Evolutionary conservation across 2,888 invertebrate species (phyloP), one percentile per base, ranked within the genome.

Genomic region (Drosophila nr. fundita): DNA sequence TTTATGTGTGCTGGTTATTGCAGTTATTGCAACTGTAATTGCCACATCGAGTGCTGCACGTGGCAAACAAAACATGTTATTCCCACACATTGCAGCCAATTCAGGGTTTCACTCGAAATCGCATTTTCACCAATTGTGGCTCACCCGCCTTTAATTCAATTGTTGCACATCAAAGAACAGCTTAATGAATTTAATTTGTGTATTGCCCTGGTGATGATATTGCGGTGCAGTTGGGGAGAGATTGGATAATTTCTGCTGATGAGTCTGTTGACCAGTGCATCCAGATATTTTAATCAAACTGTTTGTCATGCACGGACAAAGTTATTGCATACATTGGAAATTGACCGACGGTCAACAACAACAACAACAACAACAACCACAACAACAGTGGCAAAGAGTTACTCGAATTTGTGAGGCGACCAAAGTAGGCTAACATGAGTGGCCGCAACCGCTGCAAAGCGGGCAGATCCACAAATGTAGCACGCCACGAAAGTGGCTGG

Each of bases 351-450:
- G 61, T 54, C 70, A 60, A 40, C 36, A 50, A 13, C 24, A 59
- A 5, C 21, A 54, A 34, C 8, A 32, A 53, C 40, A 57, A 34
- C 34, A 10, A 27, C 21, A 10, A 27, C 30, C 11, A 42, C 38
- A 29, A 27, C 57, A 55, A 21, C 10, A 34, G 7, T 21, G 40
- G 40, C 63, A 60, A 58, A 64, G 24, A 48, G 73, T 18, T 76
- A 70, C 62, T 80, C 64, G 68, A 70, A 59, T 75, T 79, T 70
- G 57, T 40, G 29, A 68, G 45, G 66, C 63, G 32, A 15, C 21
- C 29, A 59, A 87, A 83, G 82, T 88, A 80, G 88, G 86, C 81
- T 78, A 81, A 75, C 74, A 73, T 65, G 55, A 67, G 75, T n/a
- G 21, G 62, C 40, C 11, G 59, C 76, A 27, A n/a, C 27, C 55